Base-by-base conservation (phyloP, 2,888 invertebrate genomes). In the Xanthorhoe designata region DNA sequence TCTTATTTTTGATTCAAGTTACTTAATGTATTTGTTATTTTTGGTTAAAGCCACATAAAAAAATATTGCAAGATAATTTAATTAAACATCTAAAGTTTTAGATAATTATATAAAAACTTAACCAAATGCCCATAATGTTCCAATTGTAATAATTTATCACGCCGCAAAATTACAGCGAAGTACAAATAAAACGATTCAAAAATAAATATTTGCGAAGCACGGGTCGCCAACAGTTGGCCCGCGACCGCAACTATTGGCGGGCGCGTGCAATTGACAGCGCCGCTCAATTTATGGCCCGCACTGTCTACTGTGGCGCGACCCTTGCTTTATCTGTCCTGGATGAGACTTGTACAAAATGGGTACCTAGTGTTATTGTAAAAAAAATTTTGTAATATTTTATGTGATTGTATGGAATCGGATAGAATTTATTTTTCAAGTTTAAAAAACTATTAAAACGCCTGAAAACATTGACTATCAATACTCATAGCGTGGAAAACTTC, bases 191-290 rank as follows among this genome's bases (percentile, higher is more conserved):
- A 52, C 24, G 55, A 50, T 32, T 17, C 58, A 62, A 64, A 68
- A 61, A 64, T 68, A 68, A 68, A 67, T 64, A 61, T 57, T 63
- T 55, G 42, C 51, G 62, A 19, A 32, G 32, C 55, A 51, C 61
- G 56, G 64, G 61, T 65, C 59, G 65, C 66, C 69, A 68, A 70
- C 72, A 69, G 71, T 79, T 80, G 81, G 78, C 68, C 78, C 80
- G 78, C 82, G 80, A 92, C 92, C 92, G 89, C 92, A 92, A 90
- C 92, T 92, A 93, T 92, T 88, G 92, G 92, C 81, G 86, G 78
- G 82, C 92, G 91, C 80, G 83, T 93, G 93, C 93, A 92, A 92
- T 93, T 93, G 93, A 92, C 93, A 92, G 92, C 80, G 86, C 85
- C 78, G 90, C 92, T 93, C 93, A 93, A 92, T 92, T 93, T 93